Evolutionary conservation across 2,797 vertebrate genomes (phyloP), one percentile per base, ranked within the genome.

Genomic region (Huso huso): DNA sequence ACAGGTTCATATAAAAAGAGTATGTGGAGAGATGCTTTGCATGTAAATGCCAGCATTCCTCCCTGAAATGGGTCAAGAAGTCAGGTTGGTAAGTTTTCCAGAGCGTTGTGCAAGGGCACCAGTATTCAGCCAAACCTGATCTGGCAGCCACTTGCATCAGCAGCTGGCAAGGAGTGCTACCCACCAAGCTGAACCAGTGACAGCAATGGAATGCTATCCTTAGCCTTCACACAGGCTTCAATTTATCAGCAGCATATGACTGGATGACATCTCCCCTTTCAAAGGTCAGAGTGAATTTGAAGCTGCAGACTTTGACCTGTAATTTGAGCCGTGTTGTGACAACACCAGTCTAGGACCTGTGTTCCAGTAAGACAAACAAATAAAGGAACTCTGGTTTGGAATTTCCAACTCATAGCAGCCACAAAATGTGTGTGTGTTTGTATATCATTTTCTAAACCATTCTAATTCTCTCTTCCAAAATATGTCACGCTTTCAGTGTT

Each of bases 251-350:
- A 71, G 68, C 53, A 64, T 72, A 72, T 77, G 52, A 53, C 61
- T 77, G 70, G n/a, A 73, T 12, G 66, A 15, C 66, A 65, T 68
- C 62, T 78, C 71, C 48, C 72, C 73, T 83, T 83, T 76, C 71
- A 79, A 81, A 79, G 70, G 74, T 76, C 72, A 75, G 50, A 73
- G 62, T 53, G 70, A 74, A 75, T 78, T 79, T 74, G 72, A 72
- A 72, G 68, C 68, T 70, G 71, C 69, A 72, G 51, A 65, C 15
- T 69, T 70, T 66, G 53, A 76, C 72, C 59, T 71, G 71, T 70
- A 74, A 77, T 66, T 49, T 61, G 72, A 75, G 68, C 69, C 2
- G 51, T 49, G 51, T 10, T 61, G 68, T 15, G 37, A 8, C 51
- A 69, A 23, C 11, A n/a, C 37, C 8, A 37, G 37, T 37, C 37